Conservation (phyloP, 2,113 vertebrate genomes). For the Mungos mungo region DNA sequence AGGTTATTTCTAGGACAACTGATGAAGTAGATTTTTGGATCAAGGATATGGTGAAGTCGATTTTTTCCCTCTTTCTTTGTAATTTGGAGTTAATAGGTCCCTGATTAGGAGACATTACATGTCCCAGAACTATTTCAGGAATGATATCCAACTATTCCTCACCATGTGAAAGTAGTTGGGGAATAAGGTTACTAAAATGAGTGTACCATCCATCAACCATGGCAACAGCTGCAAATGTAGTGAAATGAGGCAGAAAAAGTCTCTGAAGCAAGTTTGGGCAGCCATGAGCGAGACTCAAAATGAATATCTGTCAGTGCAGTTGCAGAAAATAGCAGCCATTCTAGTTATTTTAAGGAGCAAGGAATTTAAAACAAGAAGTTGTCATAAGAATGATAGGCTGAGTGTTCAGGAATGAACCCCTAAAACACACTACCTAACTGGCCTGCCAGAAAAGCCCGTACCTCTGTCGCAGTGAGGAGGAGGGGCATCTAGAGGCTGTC, state of each 20-base stretch:
- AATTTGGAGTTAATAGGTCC: not conserved
- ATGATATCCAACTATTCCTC: not conserved
- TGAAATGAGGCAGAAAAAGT: not conserved
- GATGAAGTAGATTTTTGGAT: not conserved
- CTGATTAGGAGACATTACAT: not conserved
- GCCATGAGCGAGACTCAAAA: not conserved
- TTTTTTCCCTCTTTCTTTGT: not conserved
- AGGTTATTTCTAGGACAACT: not conserved
- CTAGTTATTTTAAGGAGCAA: not conserved
- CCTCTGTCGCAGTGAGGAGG: not conserved
- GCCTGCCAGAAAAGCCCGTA: not conserved
- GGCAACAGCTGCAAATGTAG: not conserved
- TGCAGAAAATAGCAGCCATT: not conserved
- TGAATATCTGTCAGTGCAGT: not conserved
- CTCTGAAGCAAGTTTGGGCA: not conserved
- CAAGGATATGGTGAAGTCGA: not conserved
- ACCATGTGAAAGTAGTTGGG: not conserved
- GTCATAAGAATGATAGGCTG: not conserved
- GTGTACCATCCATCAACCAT: not conserved
- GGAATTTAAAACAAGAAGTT: not conserved
- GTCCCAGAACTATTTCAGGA: not conserved
- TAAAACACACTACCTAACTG: not conserved
- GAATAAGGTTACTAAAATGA: not conserved
- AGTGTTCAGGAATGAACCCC: not conserved
- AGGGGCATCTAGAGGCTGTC: rapidly evolving